A percentile compares a stretch with the other conserved stretches of the same genome.
These are phyloP conservation scores for Carabus problematicus DNA, from an alignment of 2,888 invertebrate species.

Conservation along the genomic window DNA sequence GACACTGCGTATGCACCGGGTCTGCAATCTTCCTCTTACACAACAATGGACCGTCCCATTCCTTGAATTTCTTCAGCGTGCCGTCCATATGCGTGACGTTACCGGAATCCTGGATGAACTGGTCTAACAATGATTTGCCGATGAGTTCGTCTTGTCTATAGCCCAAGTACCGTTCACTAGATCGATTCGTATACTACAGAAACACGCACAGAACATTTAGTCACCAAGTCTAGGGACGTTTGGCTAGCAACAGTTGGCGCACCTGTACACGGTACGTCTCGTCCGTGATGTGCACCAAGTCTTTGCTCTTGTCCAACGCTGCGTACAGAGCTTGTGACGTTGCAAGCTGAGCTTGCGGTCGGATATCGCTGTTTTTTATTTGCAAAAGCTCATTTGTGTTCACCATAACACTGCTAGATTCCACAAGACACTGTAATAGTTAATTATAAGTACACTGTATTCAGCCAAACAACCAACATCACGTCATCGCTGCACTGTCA, in stretches of 20 bases:
- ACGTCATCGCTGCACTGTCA: too few relatives aligned
- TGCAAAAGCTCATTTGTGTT: slow-evolving; percentile 77
- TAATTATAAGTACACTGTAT: too few relatives aligned
- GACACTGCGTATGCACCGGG: slow-evolving; percentile 76
- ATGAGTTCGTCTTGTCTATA: slow-evolving; percentile 70
- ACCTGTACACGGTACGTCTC: slow-evolving; percentile 84
- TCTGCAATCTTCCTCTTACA: slow-evolving; percentile 81
- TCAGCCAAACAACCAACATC: too few relatives aligned
- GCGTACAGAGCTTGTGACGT: slow-evolving; percentile 82
- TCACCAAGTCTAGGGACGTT: neutral
- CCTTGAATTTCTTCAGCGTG: slow-evolving; percentile 70
- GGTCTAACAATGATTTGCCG: slow-evolving; percentile 67
- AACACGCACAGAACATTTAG: slow-evolving; percentile 15
- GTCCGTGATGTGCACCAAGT: slow-evolving; percentile 88
- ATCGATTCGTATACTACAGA: slow-evolving; percentile 78
- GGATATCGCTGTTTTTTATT: slow-evolving; percentile 79
- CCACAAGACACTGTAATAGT: slow-evolving; percentile 69
- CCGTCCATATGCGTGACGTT: slow-evolving; percentile 67
- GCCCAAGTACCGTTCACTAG: slow-evolving; percentile 84
- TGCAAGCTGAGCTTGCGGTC: slow-evolving; percentile 77
- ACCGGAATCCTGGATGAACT: slow-evolving; percentile 58
- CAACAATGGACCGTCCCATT: slow-evolving; percentile 79
- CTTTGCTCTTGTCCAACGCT: slow-evolving; percentile 85
- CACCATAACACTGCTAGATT: slow-evolving; percentile 68
- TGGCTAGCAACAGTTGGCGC: slow-evolving; percentile 25